phyloP scores from a whole-genome alignment of 2,113 vertebrate genomes.

The Indicator indicator region DNA sequence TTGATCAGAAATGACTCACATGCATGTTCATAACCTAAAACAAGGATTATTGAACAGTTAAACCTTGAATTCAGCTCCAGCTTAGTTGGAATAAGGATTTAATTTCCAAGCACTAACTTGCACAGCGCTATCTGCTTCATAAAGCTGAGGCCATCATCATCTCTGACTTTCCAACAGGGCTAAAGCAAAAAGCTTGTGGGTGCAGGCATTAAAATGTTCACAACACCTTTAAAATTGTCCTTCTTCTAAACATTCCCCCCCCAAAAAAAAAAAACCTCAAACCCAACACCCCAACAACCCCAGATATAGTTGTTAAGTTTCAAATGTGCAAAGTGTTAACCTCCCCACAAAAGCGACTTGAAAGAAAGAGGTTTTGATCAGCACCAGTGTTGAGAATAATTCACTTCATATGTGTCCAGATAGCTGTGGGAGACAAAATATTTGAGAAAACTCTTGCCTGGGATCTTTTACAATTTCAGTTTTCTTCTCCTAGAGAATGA shows the following conservation, averaged over 20 bases:
- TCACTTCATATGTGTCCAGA: constrained; percentile 51
- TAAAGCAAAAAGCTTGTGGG: neutral
- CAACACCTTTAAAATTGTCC: constrained; percentile 2
- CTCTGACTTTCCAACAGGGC: neutral
- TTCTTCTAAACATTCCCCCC: neutral
- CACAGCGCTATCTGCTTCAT: neutral
- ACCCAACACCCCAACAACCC: neutral
- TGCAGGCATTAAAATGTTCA: neutral
- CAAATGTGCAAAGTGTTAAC: constrained; percentile 72
- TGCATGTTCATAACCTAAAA: neutral
- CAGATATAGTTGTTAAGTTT: constrained; percentile 6
- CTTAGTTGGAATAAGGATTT: constrained; percentile 1
- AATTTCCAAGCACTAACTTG: neutral
- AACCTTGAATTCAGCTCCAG: neutral
- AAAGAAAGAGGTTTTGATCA: constrained; percentile 59
- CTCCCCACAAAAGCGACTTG: constrained; percentile 18
- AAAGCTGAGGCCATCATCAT: neutral
- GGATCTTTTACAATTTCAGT: neutral
- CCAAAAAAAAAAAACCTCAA: too few species aligned
- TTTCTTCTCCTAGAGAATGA: constrained; percentile 1
- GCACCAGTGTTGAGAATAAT: constrained; percentile 56
- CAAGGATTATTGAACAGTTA: neutral
- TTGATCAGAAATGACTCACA: neutral
- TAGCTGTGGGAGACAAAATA: constrained; percentile 45
- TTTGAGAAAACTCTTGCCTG: constrained; percentile 3